phyloP scores from a whole-genome alignment of 1,140 invertebrate species.

The Andrena cerasifolii region DNA sequence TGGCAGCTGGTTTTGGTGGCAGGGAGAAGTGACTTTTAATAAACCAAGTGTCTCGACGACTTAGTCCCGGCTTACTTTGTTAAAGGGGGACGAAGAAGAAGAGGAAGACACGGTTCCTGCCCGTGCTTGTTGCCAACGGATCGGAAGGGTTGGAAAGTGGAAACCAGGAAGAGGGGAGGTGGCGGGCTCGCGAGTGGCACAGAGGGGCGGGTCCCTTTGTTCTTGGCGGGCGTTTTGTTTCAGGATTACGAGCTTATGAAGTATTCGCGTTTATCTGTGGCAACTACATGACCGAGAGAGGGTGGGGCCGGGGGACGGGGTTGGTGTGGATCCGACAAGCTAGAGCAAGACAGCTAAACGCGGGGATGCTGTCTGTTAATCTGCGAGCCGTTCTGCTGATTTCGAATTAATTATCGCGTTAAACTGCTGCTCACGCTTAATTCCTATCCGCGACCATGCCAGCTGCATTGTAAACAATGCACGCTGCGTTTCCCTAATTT shows the following conservation, averaged over 20 bases:
- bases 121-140: slow-evolving; percentile 23
- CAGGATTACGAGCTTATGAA: slow-evolving; percentile 76
- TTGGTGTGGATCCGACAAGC: neutral
- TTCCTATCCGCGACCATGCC: neutral
- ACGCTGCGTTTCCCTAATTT: neutral
- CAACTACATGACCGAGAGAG: slow-evolving; percentile 50
- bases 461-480: neutral
- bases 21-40: slow-evolving; percentile 70
- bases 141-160: slow-evolving; percentile 32
- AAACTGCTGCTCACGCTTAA: slow-evolving; percentile 31
- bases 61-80: slow-evolving; percentile 67
- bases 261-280: slow-evolving; percentile 73
- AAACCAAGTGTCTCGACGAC: slow-evolving; percentile 61
- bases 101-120: slow-evolving; percentile 14
- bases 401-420: slow-evolving; percentile 50
- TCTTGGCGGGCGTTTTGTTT: slow-evolving; percentile 72
- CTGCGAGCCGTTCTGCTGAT: slow-evolving; percentile 33
- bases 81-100: slow-evolving; percentile 49
- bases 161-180: neutral
- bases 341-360: slow-evolving; percentile 15
- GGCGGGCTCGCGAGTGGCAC: neutral
- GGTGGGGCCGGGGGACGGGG: neutral
- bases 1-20: slow-evolving; percentile 17
- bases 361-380: slow-evolving; percentile 33
- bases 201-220: slow-evolving; percentile 61